Conservation (phyloP, 2,113 vertebrate genomes). For the Cricetomys ansorgei region DNA sequence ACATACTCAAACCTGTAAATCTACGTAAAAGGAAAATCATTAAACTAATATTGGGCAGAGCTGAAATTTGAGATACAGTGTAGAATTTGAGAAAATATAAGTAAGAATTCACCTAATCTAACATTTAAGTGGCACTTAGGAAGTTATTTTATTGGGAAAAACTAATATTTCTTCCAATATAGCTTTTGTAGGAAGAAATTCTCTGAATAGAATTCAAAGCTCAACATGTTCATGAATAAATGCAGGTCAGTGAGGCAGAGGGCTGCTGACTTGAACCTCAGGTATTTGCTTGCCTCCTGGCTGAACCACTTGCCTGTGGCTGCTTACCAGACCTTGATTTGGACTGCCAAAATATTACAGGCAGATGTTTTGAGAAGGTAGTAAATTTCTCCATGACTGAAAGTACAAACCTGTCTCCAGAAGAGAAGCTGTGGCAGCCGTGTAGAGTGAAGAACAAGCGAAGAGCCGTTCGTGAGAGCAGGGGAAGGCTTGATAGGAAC, state of each 20-base stretch:
- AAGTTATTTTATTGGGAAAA: conserved; percentile 15
- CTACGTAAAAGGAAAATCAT: background rate
- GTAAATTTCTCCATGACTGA: background rate
- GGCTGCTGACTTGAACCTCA: background rate
- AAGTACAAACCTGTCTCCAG: background rate
- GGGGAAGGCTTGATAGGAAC: background rate
- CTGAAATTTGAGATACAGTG: background rate
- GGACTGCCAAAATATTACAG: background rate
- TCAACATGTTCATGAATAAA: background rate
- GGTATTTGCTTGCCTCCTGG: background rate
- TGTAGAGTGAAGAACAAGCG: background rate
- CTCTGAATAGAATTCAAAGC: background rate
- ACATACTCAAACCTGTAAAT: background rate
- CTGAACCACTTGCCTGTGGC: background rate
- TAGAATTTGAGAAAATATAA: background rate
- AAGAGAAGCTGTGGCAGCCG: background rate
- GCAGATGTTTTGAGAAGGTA: background rate
- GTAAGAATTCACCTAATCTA: background rate
- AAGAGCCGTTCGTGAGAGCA: background rate
- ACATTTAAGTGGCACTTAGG: background rate
- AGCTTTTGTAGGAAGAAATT: background rate
- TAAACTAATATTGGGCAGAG: background rate
- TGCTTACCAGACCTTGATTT: background rate
- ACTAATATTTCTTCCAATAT: conserved; percentile 30
- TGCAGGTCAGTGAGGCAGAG: background rate